phyloP scores from a whole-genome alignment of 1,140 invertebrate genomes.

The Drosophila ironensis region DNA sequence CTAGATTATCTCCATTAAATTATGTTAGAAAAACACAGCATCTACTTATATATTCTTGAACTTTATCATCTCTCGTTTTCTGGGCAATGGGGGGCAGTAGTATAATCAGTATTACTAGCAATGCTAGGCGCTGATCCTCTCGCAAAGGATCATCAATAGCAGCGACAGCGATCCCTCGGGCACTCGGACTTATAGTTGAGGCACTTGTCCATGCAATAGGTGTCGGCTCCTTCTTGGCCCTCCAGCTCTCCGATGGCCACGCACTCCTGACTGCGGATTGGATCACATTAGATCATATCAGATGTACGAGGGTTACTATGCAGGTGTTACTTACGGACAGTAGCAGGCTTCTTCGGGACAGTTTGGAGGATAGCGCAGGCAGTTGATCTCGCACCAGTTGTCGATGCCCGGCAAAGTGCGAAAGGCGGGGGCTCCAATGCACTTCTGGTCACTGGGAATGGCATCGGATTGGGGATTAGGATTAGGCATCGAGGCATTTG shows the following conservation, averaged over 20 bases:
- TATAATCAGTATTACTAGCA: background rate
- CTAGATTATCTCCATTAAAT: too few relatives aligned
- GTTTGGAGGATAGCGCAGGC: constrained; percentile 91
- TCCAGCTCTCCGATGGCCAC: constrained; percentile 89
- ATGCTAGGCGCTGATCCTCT: too few relatives aligned
- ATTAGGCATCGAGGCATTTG: too few relatives aligned
- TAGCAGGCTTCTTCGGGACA: constrained; percentile 89
- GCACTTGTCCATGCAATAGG: constrained; percentile 92
- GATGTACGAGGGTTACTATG: background rate
- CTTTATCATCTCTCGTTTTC: too few relatives aligned
- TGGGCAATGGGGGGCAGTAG: constrained; percentile 46
- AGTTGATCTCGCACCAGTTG: constrained; percentile 92
- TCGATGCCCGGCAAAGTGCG: constrained; percentile 88
- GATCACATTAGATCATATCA: background rate
- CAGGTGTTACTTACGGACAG: constrained; percentile 89
- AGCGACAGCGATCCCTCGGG: constrained; percentile 87
- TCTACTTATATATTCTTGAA: too few relatives aligned
- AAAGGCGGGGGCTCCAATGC: constrained; percentile 85
- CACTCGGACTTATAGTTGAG: constrained; percentile 88
- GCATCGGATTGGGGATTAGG: too few relatives aligned
- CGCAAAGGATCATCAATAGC: constrained; percentile 83
- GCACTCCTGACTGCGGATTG: constrained; percentile 86
- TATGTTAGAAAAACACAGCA: too few relatives aligned
- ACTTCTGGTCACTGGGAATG: constrained; percentile 83
- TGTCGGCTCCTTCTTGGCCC: constrained; percentile 88